These are phyloP conservation scores for Amyelois transitella DNA, from an alignment of 1,140 invertebrate genomes.

Conservation along the genomic window DNA sequence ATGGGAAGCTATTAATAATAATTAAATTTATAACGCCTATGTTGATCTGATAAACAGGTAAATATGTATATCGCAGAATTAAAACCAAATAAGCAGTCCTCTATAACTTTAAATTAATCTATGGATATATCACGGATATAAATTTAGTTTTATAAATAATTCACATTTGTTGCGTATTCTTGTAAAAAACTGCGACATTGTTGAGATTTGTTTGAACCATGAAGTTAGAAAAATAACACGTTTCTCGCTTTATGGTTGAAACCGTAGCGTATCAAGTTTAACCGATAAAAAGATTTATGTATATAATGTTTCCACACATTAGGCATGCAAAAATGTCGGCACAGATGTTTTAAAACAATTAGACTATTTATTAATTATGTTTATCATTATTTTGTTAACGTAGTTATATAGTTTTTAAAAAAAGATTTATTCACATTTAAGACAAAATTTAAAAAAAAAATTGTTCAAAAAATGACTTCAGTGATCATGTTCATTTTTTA, in stretches of 20 bases:
- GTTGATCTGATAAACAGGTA: too few relatives aligned
- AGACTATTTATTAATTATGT: too few relatives aligned
- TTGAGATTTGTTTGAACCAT: constrained; percentile 4
- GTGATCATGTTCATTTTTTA: too few relatives aligned
- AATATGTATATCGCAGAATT: too few relatives aligned
- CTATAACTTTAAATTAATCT: too few relatives aligned
- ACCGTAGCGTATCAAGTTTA: background rate
- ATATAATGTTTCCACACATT: background rate
- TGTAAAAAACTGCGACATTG: constrained; percentile 9
- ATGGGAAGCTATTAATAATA: too few relatives aligned
- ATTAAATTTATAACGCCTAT: too few relatives aligned
- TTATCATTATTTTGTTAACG: too few relatives aligned
- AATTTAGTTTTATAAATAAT: background rate
- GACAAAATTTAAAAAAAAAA: background rate
- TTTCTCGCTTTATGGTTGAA: background rate
- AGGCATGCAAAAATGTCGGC: background rate
- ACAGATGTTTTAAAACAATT: background rate
- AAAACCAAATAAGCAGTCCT: too few relatives aligned
- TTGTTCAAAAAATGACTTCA: background rate
- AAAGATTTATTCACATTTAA: too few relatives aligned
- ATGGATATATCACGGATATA: background rate
- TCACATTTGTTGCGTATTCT: constrained; percentile 5
- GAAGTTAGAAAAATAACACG: background rate
- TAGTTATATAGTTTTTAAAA: too few relatives aligned
- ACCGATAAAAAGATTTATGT: background rate